These are phyloP conservation scores for Ctenodactylus gundi DNA, from an alignment of 2,113 vertebrate species.

Conservation along the genomic window DNA sequence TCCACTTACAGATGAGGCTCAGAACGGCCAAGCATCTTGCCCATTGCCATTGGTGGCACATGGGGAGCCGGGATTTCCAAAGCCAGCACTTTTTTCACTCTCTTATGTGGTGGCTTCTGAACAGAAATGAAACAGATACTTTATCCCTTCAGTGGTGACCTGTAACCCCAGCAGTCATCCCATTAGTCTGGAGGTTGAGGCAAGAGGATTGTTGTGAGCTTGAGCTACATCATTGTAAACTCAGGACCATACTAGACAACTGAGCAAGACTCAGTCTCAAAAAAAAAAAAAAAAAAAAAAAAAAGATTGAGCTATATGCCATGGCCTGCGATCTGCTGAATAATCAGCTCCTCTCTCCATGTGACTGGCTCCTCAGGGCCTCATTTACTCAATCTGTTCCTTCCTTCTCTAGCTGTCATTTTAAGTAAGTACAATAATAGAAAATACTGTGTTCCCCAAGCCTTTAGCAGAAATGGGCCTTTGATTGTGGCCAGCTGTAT, in stretches of 20 bases:
- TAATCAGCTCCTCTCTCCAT: not conserved
- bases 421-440: slow-evolving; percentile 7
- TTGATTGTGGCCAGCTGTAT: not conserved
- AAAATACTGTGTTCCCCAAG: not conserved
- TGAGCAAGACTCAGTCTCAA: too few relatives aligned
- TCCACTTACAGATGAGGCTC: not conserved
- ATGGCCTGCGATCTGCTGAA: not conserved
- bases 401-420: not conserved
- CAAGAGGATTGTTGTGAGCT: not conserved
- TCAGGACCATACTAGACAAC: too few relatives aligned
- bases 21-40: not conserved
- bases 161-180: too few relatives aligned
- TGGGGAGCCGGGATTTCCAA: not conserved
- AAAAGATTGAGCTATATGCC: not conserved
- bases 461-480: not conserved
- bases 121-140: not conserved
- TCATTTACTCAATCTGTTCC: not conserved
- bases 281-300: too few relatives aligned
- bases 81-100: not conserved
- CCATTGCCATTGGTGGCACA: not conserved
- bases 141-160: not conserved
- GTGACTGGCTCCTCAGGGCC: not conserved
- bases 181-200: too few relatives aligned
- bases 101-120: not conserved
- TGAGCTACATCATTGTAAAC: too few relatives aligned